Evolutionary conservation across 1,140 invertebrate species (phyloP), one percentile per base, ranked within the genome.

Genomic region (Drosophila jambulina): DNA sequence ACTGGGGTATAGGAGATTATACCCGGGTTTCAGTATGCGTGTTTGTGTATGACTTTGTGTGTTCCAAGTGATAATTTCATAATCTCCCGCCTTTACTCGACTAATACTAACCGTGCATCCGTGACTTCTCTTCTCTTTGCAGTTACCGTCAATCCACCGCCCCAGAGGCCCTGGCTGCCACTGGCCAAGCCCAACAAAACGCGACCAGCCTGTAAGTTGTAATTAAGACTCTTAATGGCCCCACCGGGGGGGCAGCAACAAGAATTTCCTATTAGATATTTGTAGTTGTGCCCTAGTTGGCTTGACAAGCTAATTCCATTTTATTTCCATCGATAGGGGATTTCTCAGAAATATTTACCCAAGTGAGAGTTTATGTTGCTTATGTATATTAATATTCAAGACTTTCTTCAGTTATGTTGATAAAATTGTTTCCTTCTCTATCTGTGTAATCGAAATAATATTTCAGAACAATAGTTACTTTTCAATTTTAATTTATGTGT

Each of bases 131-230:
- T 93, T 93, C 42, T 67, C 42, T 93, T 97, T 97, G 77, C 95
- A 99, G 98, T 99, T 91, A 97, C 96, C 88, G 96, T 96, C 75
- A 96, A 96, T 80, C 95, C 95, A 92, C 98, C 98, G 64, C 98
- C 98, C 51, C 96, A 97, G 91, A 95, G 98, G 93, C 98, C 97
- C 92, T 99, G 98, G 98, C 97, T 99, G 91, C 97, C 97, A 54
- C 94, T 98, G 81, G 96, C 96, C 49, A 95, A 97, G 93, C 97
- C 97, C 46, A 97, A 97, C 90, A 95, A 96, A 93, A 96, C 95
- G 85, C 95, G 96, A 94, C 97, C 97, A 78, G 96, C 96, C 88
- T 98, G 97, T 97, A 94, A 97, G 96, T 64, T 51, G 12, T 57
- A 75, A 56, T 67, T 34, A 54, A 51, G 45, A 51, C 27, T 48